These are phyloP conservation scores for Leptinotarsa texana DNA, from an alignment of 1,140 invertebrate species.

Conservation along the genomic window DNA sequence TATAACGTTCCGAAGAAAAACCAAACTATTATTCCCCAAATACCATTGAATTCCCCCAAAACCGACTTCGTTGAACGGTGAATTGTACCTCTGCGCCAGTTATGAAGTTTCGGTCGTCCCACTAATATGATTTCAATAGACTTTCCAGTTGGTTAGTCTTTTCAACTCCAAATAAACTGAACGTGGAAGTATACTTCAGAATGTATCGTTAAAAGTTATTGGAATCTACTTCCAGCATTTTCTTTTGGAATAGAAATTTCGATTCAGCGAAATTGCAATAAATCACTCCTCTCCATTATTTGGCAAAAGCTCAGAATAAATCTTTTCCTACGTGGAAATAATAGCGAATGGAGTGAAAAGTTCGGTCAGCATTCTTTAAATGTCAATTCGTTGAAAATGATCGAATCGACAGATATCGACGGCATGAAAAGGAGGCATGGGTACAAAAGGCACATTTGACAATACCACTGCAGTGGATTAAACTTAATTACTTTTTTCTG, in stretches of 20 bases:
- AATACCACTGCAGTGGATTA: neutral
- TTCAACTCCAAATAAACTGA: no score
- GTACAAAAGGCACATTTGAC: neutral
- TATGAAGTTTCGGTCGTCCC: no score
- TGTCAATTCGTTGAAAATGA: slow-evolving; percentile 3
- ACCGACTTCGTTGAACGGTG: no score
- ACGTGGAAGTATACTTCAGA: no score
- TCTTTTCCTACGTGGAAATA: slow-evolving; percentile 6
- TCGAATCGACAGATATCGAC: slow-evolving; percentile 1
- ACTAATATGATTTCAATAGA: no score
- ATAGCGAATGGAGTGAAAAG: neutral
- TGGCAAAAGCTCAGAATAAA: neutral
- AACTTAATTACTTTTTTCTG: no score
- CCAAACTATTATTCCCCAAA: no score
- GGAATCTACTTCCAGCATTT: neutral
- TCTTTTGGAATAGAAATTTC: neutral
- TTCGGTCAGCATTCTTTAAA: neutral
- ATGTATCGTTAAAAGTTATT: no score
- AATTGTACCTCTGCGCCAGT: no score
- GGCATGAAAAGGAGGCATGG: neutral
- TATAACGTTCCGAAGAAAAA: no score
- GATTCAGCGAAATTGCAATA: slow-evolving; percentile 1
- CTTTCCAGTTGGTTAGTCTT: no score
- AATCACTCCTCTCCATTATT: neutral
- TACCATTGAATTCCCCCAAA: no score